Base-by-base conservation (phyloP, 92 coral and sea anemone genomes). In the Epizoanthus ramosus region DNA sequence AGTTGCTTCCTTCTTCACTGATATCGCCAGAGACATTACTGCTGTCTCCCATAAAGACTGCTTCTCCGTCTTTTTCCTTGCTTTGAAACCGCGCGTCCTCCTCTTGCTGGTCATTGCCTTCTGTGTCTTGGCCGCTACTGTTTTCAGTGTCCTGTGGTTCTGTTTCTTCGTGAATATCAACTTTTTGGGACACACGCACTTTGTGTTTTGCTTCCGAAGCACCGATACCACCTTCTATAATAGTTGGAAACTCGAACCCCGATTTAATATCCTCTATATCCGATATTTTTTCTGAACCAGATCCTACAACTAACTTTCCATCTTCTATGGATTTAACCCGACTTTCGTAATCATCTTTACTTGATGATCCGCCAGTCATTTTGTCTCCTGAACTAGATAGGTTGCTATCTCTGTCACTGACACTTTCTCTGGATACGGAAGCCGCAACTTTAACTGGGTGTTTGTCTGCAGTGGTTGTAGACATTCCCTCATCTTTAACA, bases 161-260 rank as follows among this genome's bases (percentile, higher is more conserved):
- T 8, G 63, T 4, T 21, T n/a, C 43, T 0, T 39, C 41, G 19
- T 37, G 15, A 16, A 68, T 12, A 41, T 15, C 14, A 8, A 14
- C 68, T 37, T 61, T 59, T 37, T 69, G 35, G n/a, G 71, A 41
- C 52, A 15, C 66, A 39, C 17, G 19, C 14, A 21, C 47, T 60
- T 77, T 23, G 12, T 21, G 22, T 43, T 17, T 12, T 77, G 82
- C 14, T 43, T 77, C 66, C 5, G 81, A 60, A 56, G 41, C 41
- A 8, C 21, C 28, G 17, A 1, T 22, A 21, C 0, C 69, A 28
- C 68, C 35, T 41, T 76, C 81, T 59, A 2, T 39, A 16, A 18
- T 8, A 39, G 24, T 28, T 41, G 82, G 82, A 77, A 77, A 77
- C 71, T 77, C 82, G 23, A 77, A 77, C 19, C 54, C 82, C 13